Conservation (phyloP, 2,888 invertebrate species). For the Trisateles emortualis region DNA sequence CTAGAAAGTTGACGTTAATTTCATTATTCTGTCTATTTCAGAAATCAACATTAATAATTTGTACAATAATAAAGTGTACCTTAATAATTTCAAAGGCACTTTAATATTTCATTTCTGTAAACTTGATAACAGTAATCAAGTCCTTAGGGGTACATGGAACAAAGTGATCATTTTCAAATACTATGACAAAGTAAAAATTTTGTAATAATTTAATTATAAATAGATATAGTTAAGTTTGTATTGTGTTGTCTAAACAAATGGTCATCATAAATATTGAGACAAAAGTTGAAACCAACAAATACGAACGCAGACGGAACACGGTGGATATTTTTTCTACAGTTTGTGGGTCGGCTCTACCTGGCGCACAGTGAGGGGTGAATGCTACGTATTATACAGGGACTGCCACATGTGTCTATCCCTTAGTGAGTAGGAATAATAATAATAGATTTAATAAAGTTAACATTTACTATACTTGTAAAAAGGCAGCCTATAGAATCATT, state of each 20-base stretch:
- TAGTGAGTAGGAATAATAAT: conserved; percentile 43
- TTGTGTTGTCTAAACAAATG: conserved; percentile 23
- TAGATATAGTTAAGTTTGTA: conserved; percentile 1
- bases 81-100: conserved; percentile 4
- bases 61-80: background rate
- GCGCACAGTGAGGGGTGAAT: conserved; percentile 64
- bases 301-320: conserved; percentile 20
- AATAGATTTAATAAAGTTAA: conserved; percentile 27
- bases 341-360: conserved; percentile 58
- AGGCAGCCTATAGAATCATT: too few species aligned
- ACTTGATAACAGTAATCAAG: conserved; percentile 2
- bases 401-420: conserved; percentile 61
- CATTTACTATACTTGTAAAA: too few species aligned
- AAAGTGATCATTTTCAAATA: too few species aligned
- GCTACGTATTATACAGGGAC: conserved; percentile 51
- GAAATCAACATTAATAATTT: background rate
- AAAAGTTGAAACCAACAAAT: conserved; percentile 13
- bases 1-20: conserved; percentile 13
- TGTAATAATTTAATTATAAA: conserved; percentile 17
- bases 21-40: conserved; percentile 2
- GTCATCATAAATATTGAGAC: conserved; percentile 32
- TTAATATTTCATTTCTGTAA: conserved; percentile 6
- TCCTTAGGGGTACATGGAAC: background rate
- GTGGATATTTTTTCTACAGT: conserved; percentile 47
- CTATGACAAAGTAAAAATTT: conserved; percentile 1